Conservation (phyloP, 2,113 vertebrate genomes). For the Cryptomyrus ogoouensis region DNA sequence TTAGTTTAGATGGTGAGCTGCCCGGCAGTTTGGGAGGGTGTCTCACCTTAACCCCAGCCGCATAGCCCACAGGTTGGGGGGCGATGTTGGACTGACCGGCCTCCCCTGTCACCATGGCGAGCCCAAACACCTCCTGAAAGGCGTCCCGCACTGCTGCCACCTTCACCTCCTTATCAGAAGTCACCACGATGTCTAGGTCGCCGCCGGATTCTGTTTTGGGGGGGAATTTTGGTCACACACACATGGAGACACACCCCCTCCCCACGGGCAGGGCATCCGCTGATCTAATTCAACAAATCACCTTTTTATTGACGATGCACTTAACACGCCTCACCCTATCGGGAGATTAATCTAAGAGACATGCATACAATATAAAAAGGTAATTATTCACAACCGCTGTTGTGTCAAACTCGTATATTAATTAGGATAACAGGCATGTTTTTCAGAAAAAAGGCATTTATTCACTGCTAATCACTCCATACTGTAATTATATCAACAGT, state of each 20-base stretch:
- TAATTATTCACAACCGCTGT: background rate
- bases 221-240: background rate
- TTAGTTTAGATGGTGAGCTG: background rate
- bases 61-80: slow-evolving; percentile 90
- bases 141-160: slow-evolving; percentile 85
- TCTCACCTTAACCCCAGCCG: slow-evolving; percentile 88
- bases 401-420: background rate
- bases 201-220: slow-evolving; percentile 78
- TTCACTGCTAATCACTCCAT: background rate
- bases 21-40: too few species aligned
- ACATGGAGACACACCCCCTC: background rate
- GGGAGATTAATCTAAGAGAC: background rate
- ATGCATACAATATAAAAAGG: background rate
- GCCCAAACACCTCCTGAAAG: slow-evolving; percentile 94
- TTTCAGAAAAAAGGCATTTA: background rate
- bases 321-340: background rate
- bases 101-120: slow-evolving; percentile 87
- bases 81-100: slow-evolving; percentile 87
- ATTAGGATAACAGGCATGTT: background rate
- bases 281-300: background rate
- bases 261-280: background rate
- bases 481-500: background rate
- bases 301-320: background rate
- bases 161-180: slow-evolving; percentile 81
- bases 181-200: slow-evolving; percentile 88